These are phyloP conservation scores for Anguilla obscura DNA, from an alignment of 2,797 vertebrate genomes.

Conservation along the genomic window DNA sequence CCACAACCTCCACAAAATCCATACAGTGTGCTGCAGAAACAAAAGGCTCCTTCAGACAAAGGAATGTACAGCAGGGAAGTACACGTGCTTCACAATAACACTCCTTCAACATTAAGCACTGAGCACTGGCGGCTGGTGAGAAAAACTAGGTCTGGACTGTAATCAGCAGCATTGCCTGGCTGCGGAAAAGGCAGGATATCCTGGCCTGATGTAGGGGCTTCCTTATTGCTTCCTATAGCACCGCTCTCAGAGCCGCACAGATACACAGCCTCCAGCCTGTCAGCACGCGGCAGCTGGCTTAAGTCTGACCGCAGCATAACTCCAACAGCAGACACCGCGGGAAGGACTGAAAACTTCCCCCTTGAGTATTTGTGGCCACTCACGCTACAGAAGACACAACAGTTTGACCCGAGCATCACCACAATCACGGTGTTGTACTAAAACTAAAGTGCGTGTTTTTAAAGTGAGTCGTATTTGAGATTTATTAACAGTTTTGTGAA, in stretches of 20 bases:
- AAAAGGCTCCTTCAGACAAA: neutral
- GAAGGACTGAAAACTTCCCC: neutral
- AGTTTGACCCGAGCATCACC: neutral
- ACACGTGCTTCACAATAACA: neutral
- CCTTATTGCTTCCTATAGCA: slow-evolving; percentile 38
- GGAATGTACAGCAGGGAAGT: neutral
- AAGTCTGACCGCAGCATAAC: neutral
- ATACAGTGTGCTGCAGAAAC: neutral
- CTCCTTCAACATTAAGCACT: neutral
- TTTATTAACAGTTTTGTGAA: too few relatives aligned
- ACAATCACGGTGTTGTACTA: neutral
- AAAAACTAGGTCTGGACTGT: neutral
- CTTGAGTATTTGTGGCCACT: neutral
- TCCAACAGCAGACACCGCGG: neutral
- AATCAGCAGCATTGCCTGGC: neutral
- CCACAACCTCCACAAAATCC: neutral
- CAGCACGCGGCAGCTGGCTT: neutral
- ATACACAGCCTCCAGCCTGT: neutral
- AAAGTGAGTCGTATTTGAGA: neutral
- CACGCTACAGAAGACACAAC: neutral
- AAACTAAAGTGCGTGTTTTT: neutral
- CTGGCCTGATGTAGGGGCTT: slow-evolving; percentile 6
- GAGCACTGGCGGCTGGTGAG: neutral
- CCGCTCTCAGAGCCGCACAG: neutral
- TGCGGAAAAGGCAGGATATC: slow-evolving; percentile 10